Evolutionary conservation across 1,140 invertebrate species (phyloP).

Genomic region (Eumaeus atala): DNA sequence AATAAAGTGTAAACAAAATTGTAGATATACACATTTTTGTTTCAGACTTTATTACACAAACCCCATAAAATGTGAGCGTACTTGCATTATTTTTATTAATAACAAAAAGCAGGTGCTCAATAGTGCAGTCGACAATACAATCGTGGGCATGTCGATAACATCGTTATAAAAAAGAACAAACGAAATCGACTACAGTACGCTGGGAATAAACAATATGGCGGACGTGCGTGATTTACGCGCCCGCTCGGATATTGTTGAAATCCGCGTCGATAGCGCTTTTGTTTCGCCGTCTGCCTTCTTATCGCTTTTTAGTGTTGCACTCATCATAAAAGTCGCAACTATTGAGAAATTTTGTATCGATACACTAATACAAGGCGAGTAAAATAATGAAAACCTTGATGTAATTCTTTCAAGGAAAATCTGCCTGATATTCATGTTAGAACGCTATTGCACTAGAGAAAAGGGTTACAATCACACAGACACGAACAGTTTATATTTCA

Average conservation of each 20-base stretch:
- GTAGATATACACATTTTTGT: no score
- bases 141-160: slow-evolving; percentile 31
- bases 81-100: slow-evolving; percentile 2
- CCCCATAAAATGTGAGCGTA: background rate
- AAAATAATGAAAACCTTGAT: no score
- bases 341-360: no score
- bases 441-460: no score
- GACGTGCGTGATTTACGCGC: slow-evolving; percentile 61
- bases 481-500: no score
- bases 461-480: no score
- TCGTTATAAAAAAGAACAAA: slow-evolving; percentile 44
- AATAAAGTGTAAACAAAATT: no score
- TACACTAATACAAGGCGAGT: no score
- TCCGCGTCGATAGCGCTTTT: slow-evolving; percentile 66
- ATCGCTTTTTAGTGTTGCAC: slow-evolving; percentile 49
- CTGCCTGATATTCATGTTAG: no score
- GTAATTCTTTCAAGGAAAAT: no score
- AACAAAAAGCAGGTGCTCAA: slow-evolving; percentile 21
- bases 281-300: slow-evolving; percentile 63
- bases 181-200: slow-evolving; percentile 31
- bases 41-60: background rate
- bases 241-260: slow-evolving; percentile 58
- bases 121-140: slow-evolving; percentile 28
- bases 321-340: background rate
- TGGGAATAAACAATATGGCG: slow-evolving; percentile 57